These are phyloP conservation scores for Rhagonycha lutea DNA, from an alignment of 2,888 invertebrate species.

Conservation along the genomic window DNA sequence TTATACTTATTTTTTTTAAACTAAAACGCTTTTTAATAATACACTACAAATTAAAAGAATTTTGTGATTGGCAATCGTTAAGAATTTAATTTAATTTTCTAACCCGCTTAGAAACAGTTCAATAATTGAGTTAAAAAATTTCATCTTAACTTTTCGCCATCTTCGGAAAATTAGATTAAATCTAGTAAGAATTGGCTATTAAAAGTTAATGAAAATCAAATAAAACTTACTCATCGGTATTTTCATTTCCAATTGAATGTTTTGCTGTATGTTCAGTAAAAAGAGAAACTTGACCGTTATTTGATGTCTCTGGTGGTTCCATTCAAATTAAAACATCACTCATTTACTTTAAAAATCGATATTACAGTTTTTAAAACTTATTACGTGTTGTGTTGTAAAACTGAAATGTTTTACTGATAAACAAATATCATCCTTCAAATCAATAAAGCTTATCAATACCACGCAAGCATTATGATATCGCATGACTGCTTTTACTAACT, in stretches of 20 bases:
- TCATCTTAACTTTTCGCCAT: background rate
- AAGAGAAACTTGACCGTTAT: background rate
- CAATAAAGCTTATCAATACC: background rate
- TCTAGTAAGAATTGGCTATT: background rate
- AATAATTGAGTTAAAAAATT: slow-evolving; percentile 1
- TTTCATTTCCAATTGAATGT: slow-evolving; percentile 4
- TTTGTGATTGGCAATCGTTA: background rate
- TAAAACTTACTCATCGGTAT: slow-evolving; percentile 7
- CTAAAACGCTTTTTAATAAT: too few relatives aligned
- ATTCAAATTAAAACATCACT: background rate
- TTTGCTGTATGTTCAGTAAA: background rate
- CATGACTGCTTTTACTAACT: background rate
- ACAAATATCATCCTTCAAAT: background rate
- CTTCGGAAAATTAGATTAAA: background rate
- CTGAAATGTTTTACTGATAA: background rate
- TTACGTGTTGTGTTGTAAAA: background rate
- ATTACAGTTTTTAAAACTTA: background rate
- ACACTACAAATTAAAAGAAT: background rate
- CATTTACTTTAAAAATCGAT: background rate
- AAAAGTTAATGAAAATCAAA: background rate
- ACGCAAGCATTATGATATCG: background rate
- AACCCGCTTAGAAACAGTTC: background rate
- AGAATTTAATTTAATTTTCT: background rate
- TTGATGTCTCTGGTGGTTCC: background rate
- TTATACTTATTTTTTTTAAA: too few relatives aligned